phyloP scores from a whole-genome alignment of 2,888 invertebrate species.

The Saturnia japonica region DNA sequence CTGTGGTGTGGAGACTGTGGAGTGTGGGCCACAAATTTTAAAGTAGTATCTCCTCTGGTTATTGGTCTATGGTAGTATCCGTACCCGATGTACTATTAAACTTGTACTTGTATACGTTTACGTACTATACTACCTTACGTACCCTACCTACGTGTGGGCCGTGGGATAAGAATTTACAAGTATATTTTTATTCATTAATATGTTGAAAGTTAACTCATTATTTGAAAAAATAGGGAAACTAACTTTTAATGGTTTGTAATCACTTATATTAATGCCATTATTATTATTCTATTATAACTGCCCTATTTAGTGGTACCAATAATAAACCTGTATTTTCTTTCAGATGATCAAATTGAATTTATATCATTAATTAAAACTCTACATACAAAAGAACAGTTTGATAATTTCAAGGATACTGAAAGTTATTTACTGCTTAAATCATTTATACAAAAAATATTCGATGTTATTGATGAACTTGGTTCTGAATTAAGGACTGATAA shows the following conservation, averaged over 20 bases:
- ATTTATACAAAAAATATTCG: constrained; percentile 69
- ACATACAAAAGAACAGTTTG: constrained; percentile 27
- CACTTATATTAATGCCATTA: not conserved
- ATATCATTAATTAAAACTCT: constrained; percentile 33
- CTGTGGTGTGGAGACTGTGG: too few relatives aligned
- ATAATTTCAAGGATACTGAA: constrained; percentile 18
- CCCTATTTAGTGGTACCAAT: not conserved
- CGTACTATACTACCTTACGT: too few relatives aligned
- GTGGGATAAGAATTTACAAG: too few relatives aligned
- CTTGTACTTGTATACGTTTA: too few relatives aligned
- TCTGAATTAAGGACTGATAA: constrained; percentile 51
- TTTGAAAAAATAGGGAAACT: constrained; percentile 51
- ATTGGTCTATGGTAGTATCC: too few relatives aligned
- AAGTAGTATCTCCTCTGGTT: too few relatives aligned
- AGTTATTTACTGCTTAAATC: constrained; percentile 52
- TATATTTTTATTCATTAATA: constrained; percentile 18
- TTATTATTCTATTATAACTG: not conserved
- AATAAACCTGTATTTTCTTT: constrained; percentile 32
- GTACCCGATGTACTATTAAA: too few relatives aligned
- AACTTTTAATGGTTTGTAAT: constrained; percentile 47
- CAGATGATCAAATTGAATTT: constrained; percentile 57
- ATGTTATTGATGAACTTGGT: constrained; percentile 66
- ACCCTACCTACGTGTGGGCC: too few relatives aligned
- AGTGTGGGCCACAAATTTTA: too few relatives aligned
- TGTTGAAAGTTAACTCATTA: constrained; percentile 39